Evolutionary conservation across 2,797 vertebrate species (phyloP), one percentile per base, ranked within the genome.

Genomic region (Lagorchestes hirsutus): DNA sequence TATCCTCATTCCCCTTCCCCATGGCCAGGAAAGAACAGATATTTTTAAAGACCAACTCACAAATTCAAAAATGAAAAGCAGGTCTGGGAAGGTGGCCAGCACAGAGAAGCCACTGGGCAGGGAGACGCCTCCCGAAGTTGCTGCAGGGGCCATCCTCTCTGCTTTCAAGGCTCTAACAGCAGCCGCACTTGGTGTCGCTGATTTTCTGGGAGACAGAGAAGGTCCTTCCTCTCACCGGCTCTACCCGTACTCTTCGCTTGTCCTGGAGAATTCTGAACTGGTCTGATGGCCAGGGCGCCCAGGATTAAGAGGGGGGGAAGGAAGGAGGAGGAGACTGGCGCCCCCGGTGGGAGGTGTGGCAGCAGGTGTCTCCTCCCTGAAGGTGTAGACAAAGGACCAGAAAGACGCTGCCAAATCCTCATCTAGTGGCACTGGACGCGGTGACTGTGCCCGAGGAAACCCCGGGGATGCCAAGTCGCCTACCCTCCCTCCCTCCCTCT

Each of bases 61-160:
- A 98, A 99, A 99, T 95, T 99, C 99, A 0, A 99, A 98, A 96
- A 99, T 92, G 98, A 99, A 99, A 96, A 99, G 98, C 34, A 99
- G 0, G 74, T 99, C 99, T 0, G 99, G 99, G 91, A 99, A 67
- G 87, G 98, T 98, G 96, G 93, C 97, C 97, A 99, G 99, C 97
- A 99, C 99, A 1, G 96, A 93, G 95, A 98, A n/a, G 90, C 99
- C 99, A 1, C 98, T 98, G 29, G 99, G 99, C 97, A 99, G 97
- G 90, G 95, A 67, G 92, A 96, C 96, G 87, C 95, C 90, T 0
- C 97, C 96, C 90, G 98, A 96, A 56, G 97, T 56, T 10, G 98
- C 98, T 54, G 98, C 94, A 4, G 98, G 98, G 74, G 98, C 98
- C 98, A 98, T 98, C 94, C 93, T 91, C 40, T 93, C 54, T 54